Base-by-base conservation (phyloP, 2,113 vertebrate genomes). In the Phrynosoma platyrhinos region DNA sequence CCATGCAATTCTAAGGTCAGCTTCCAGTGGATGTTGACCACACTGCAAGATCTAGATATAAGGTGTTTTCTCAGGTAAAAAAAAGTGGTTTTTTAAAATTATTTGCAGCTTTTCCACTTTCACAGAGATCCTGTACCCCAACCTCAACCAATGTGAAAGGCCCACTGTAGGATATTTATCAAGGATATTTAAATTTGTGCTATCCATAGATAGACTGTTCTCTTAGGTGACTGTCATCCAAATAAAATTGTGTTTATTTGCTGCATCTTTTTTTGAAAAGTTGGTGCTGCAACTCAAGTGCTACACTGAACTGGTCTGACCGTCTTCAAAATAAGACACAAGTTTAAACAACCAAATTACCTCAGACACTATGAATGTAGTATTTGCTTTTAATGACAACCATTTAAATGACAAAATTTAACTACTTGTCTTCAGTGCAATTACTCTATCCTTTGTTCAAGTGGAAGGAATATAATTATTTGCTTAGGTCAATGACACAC, bases 321-420 rank as follows among this genome's bases (percentile, higher is more conserved):
- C 27, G 68, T 66, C 42, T 78, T 23, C 27, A 78, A 52, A 27
- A 78, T 52, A 40, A 78, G 40, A 86, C 58, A 86, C 66, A 58
- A 75, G 27, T 40, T 78, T 78, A 68, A n/a, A 78, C 78, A 78
- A 68, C 42, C 27, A 78, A 78, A 85, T 66, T 66, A 78, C 25
- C 52, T 55, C 30, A 58, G 71, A 76, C 55, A 66, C 72, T 85
- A 64, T 55, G 36, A 30, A 85, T 77, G 55, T 58, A 58, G 40
- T 21, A 85, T 77, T 64, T 77, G 64, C 27, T 68, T 66, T 68
- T 52, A 78, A 86, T 68, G 58, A 68, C 75, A 86, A 40, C 58
- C 58, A 78, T 52, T 86, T 86, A 66, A n/a, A 58, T 86, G 84
- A 78, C 40, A 66, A 78, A 86, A 52, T 86, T 86, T 86, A 85